Base-by-base conservation (phyloP, 2,888 invertebrate genomes). In the Trisateles emortualis region DNA sequence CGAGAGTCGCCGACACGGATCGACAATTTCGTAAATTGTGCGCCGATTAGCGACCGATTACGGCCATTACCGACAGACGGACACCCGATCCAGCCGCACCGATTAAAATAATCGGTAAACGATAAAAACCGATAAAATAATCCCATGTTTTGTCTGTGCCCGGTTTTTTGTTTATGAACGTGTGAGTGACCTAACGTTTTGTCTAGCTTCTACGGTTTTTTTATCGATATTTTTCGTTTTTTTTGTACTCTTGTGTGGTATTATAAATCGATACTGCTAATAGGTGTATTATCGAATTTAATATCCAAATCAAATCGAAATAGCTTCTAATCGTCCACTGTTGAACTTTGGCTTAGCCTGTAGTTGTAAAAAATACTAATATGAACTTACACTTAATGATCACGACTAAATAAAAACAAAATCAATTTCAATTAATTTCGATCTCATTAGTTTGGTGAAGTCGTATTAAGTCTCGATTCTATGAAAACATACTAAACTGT, bases 1-100 rank as follows among this genome's bases (percentile, higher is more conserved):
- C 87, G 85, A 80, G 75, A 85, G 86, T 86, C 85, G 90, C 88
- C 90, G 91, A 88, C 91, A 90, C 87, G 89, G 89, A 86, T 89
- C 88, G 85, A 92, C 91, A 91, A 92, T 92, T 92, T 92, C 78
- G 92, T 92, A 92, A 92, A 92, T 92, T 90, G 91, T 90, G 83
- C 86, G 72, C 89, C 92, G 92, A 92, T 92, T 92, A 92, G 92
- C 91, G 90, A 79, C 79, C 91, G 91, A 90, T 92, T 92, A 92
- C 92, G 88, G 82, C 86, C 81, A 90, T 92, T 92, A 92, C 89
- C 78, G 88, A 79, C 88, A 86, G 89, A 86, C 91, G 90, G 88
- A 92, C 92, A 91, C 92, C 91, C 90, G 90, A 83, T 84, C 80
- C 79, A 74, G 70, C 73, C 74, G 68, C 65, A 76, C 78, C 90